A percentile compares a stretch with the other conserved stretches of the same genome.
These are phyloP conservation scores for Sinocyclocheilus anophthalmus DNA, from an alignment of 2,113 vertebrate genomes.

Conservation along the genomic window DNA sequence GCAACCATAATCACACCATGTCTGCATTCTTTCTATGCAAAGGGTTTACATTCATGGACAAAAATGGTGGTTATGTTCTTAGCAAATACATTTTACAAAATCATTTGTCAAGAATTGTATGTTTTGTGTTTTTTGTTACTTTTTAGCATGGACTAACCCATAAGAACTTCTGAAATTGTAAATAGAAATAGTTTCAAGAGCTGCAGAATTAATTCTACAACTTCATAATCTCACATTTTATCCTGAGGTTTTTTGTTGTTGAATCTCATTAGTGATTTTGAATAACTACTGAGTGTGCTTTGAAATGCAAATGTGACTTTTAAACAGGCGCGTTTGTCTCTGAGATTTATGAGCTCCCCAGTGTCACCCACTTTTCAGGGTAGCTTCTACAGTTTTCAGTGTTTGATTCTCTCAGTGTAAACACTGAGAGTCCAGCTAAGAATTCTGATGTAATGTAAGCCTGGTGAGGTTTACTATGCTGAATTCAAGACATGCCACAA, in stretches of 20 bases:
- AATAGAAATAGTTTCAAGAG: not conserved
- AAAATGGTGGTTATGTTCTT: not conserved
- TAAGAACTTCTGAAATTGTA: not conserved
- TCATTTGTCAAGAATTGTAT: not conserved
- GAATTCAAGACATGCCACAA: not conserved
- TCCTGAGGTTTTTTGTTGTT: not conserved
- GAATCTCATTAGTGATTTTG: slow-evolving; percentile 5
- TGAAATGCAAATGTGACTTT: slow-evolving; percentile 21
- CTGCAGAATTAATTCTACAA: not conserved
- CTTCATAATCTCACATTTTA: not conserved
- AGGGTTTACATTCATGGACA: not conserved
- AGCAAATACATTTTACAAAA: not conserved
- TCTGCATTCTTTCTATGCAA: not conserved
- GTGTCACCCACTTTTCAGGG: not conserved
- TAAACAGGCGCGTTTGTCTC: not conserved
- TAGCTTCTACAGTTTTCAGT: not conserved
- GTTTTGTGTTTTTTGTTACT: not conserved
- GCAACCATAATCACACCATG: not conserved
- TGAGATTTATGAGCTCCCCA: slow-evolving; percentile 6
- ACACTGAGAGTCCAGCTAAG: not conserved
- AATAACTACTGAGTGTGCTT: not conserved
- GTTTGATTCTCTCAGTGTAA: slow-evolving; percentile 22
- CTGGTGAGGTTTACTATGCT: not conserved
- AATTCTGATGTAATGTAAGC: not conserved
- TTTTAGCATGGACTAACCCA: not conserved